Evolutionary conservation across 2,888 invertebrate genomes (phyloP).

Genomic region (Zygothrica quintamaculata): DNA sequence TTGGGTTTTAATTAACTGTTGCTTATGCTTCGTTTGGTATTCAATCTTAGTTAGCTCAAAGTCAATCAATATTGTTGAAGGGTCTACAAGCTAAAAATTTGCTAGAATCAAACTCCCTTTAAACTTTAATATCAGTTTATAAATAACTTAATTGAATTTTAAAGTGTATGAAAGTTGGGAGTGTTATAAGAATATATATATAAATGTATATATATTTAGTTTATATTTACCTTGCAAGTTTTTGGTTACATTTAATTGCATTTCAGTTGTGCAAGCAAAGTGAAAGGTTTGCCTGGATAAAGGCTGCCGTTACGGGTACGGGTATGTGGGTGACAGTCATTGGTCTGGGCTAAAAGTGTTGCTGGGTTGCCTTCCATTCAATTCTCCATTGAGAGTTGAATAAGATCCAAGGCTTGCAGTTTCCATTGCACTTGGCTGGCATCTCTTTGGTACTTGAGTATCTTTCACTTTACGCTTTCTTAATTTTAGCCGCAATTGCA

Average conservation of each 20-base stretch:
- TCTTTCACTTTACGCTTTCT: constrained; percentile 72
- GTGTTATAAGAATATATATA: not conserved
- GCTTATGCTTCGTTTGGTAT: not conserved
- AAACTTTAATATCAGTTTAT: too few relatives aligned
- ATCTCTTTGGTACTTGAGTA: constrained; percentile 51
- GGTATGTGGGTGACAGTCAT: constrained; percentile 57
- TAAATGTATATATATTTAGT: not conserved
- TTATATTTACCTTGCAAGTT: constrained; percentile 1
- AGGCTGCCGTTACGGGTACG: constrained; percentile 19
- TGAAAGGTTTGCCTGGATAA: constrained; percentile 50
- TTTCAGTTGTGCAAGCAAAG: constrained; percentile 51
- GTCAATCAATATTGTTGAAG: too few relatives aligned
- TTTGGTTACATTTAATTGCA: constrained; percentile 53
- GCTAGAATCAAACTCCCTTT: too few relatives aligned
- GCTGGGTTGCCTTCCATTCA: constrained; percentile 24
- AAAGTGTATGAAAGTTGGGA: not conserved
- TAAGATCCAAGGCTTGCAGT: constrained; percentile 7
- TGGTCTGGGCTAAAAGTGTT: constrained; percentile 42
- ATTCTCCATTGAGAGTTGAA: constrained; percentile 13
- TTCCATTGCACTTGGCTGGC: constrained; percentile 55
- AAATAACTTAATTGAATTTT: not conserved
- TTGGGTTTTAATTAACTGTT: constrained; percentile 28
- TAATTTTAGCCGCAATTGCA: constrained; percentile 61
- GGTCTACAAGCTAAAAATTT: too few relatives aligned
- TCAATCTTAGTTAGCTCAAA: not conserved